A percentile compares a stretch with the other conserved stretches of the same genome.
Conservation (phyloP, 2,888 invertebrate species). For the Colostygia pectinataria region DNA sequence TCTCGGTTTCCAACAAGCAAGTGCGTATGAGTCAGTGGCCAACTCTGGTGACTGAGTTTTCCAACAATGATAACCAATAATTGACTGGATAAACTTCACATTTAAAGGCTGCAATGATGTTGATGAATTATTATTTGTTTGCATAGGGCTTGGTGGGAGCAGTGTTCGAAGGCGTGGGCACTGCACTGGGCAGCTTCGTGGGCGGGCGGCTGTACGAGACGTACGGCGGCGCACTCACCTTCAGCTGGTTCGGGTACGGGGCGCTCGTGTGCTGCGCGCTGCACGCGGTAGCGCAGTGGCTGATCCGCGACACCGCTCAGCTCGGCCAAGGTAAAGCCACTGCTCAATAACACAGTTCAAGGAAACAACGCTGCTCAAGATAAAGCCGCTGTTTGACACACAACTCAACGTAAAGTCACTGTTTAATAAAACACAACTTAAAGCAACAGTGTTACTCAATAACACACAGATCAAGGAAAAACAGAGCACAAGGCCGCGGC, state of each 20-base stretch:
- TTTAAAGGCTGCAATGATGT: no score
- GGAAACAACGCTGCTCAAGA: neutral
- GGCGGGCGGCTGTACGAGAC: constrained; percentile 88
- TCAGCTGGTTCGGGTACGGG: constrained; percentile 87
- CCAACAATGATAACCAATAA: no score
- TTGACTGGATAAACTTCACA: no score
- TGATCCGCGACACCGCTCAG: constrained; percentile 28
- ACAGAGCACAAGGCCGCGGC: no score
- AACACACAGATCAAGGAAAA: no score
- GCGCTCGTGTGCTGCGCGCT: constrained; percentile 84
- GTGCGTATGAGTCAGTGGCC: no score
- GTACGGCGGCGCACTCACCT: constrained; percentile 86
- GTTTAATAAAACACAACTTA: no score
- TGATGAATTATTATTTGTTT: neutral
- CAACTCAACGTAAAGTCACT: no score
- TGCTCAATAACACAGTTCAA: neutral
- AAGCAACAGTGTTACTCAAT: no score
- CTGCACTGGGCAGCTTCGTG: constrained; percentile 89
- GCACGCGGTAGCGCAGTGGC: constrained; percentile 80
- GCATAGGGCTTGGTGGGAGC: constrained; percentile 91
- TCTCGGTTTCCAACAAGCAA: no score
- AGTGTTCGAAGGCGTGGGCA: constrained; percentile 93
- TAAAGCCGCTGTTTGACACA: no score
- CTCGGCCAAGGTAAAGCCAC: constrained; percentile 2
- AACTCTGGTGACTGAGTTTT: no score